Evolutionary conservation across 2,888 invertebrate species (phyloP), one percentile per base, ranked within the genome.

Genomic region (Tipula vernalis): DNA sequence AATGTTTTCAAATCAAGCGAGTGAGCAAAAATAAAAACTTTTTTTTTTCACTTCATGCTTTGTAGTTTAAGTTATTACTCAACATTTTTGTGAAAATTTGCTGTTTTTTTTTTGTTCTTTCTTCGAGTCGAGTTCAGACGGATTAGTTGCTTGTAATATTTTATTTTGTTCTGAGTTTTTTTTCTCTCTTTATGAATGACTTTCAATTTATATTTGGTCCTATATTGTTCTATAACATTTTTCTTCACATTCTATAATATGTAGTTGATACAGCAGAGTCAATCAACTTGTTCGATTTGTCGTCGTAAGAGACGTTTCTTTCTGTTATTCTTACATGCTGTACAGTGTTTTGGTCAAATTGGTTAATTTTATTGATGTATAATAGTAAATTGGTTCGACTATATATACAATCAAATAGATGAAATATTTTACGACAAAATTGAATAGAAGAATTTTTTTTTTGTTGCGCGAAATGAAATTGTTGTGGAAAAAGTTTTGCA

Each of bases 1-100:
- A 71, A 71, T 71, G 71, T 71, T 71, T 71, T 71, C 71, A 71
- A 71, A 71, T 71, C 71, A 71, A 71, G 71, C 71, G 71, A 71
- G 28, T 10, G 71, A 71, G 10, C 71, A 71, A 71, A 71, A 28
- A 71, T 28, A 71, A 71, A 71, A 71, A 71, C 28, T 71, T 71
- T 71, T 71, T n/a, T n/a, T n/a, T n/a, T n/a, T n/a, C n/a, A 28
- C 15, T 71, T 28, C 28, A 28, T 71, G 71, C 71, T 71, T 28
- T 71, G 71, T 71, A 71, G 71, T 71, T 15, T 71, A 71, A 71
- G 71, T 71, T 71, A 71, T 71, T 71, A 71, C 10, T 71, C 71
- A 71, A 71, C 71, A 71, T 71, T 71, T 71, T 28, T 71, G 71
- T 71, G 71, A 71, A 71, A 71, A 71, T 71, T 71, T 71, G 71